Conservation (phyloP, 2,888 invertebrate species). For the Cotesia congregata region DNA sequence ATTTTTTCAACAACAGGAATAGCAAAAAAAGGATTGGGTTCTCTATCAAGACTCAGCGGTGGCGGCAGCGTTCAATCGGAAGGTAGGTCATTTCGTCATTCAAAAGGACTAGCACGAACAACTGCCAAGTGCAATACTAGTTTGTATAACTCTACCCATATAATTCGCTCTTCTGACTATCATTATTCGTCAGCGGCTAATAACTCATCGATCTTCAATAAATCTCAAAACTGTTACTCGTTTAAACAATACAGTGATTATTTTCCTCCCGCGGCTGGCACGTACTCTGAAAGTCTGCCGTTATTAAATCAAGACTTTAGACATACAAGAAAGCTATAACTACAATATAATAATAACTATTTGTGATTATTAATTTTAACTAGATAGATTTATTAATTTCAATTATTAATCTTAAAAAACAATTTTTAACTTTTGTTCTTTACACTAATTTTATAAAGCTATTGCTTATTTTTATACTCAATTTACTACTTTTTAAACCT, state of each 20-base stretch:
- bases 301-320: slow-evolving; percentile 45
- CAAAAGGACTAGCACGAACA: slow-evolving; percentile 39
- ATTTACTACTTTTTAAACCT: neutral
- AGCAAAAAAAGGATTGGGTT: slow-evolving; percentile 41
- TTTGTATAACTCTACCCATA: slow-evolving; percentile 29
- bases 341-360: neutral
- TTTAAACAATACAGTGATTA: slow-evolving; percentile 29
- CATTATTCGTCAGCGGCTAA: slow-evolving; percentile 22
- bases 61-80: slow-evolving; percentile 33
- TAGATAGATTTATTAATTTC: neutral
- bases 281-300: slow-evolving; percentile 55
- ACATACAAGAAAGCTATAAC: slow-evolving; percentile 15
- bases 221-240: slow-evolving; percentile 15
- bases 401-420: neutral
- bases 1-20: slow-evolving; percentile 52
- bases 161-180: slow-evolving; percentile 32
- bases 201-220: slow-evolving; percentile 28
- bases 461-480: neutral
- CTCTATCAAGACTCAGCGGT: slow-evolving; percentile 34
- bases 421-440: neutral
- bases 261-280: neutral
- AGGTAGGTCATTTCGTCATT: slow-evolving; percentile 47
- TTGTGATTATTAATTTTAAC: too few relatives aligned
- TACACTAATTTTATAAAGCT: neutral
- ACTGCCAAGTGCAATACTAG: slow-evolving; percentile 25